Conservation (phyloP, 2,797 vertebrate species). For the Cephalopachus bancanus region DNA sequence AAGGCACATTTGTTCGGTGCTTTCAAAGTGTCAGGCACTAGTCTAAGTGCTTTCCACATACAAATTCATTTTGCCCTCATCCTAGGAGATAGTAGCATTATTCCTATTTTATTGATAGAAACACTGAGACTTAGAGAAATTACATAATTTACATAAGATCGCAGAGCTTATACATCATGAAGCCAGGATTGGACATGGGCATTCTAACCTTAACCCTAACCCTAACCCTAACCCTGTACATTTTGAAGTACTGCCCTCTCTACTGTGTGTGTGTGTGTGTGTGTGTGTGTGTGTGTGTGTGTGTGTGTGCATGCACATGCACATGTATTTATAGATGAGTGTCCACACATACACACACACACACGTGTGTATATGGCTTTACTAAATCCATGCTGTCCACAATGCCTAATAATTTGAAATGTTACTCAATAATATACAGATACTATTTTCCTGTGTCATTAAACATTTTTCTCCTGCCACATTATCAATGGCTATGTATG, state of each 20-base stretch:
- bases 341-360: too few relatives aligned
- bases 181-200: not conserved
- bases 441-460: not conserved
- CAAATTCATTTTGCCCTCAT: not conserved
- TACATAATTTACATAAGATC: not conserved
- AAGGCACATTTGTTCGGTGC: not conserved
- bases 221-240: not conserved
- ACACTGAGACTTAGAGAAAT: not conserved
- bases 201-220: not conserved
- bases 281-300: not conserved
- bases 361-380: not conserved
- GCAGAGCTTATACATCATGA: not conserved
- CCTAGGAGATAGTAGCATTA: not conserved
- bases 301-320: not conserved
- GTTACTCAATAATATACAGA: not conserved
- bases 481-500: not conserved
- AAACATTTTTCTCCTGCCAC: not conserved
- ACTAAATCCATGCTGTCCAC: not conserved
- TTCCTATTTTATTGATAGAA: constrained; percentile 1
- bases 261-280: not conserved
- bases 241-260: not conserved
- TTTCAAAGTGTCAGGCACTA: not conserved
- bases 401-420: not conserved
- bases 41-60: not conserved
- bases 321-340: too few relatives aligned